phyloP scores from a whole-genome alignment of 2,888 invertebrate species.

The Desoria tigrina region DNA sequence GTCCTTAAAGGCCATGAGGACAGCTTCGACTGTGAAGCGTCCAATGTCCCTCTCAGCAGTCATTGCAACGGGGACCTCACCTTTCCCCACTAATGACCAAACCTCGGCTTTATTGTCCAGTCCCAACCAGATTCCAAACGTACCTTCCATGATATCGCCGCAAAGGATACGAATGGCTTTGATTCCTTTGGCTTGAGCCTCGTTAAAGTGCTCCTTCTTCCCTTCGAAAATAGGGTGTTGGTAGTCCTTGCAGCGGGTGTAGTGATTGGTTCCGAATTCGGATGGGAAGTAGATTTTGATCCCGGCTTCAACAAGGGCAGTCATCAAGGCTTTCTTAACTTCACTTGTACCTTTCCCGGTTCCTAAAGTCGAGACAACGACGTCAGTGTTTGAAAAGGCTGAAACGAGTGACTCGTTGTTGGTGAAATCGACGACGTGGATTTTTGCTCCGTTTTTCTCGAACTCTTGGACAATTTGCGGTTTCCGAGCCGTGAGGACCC shows the following conservation, averaged over 20 bases:
- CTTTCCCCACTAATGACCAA: conserved; percentile 23
- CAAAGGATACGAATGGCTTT: conserved; percentile 17
- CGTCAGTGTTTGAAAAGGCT: conserved; percentile 14
- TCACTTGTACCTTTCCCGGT: conserved; percentile 8
- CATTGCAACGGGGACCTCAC: conserved; percentile 13
- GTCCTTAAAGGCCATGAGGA: conserved; percentile 14
- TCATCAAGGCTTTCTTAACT: conserved; percentile 12
- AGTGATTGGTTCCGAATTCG: conserved; percentile 30
- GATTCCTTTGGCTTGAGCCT: conserved; percentile 18
- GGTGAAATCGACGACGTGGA: conserved; percentile 16
- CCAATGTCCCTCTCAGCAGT: conserved; percentile 26
- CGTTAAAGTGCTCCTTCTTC: conserved; percentile 18
- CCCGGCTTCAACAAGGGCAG: conserved; percentile 12
- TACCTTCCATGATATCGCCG: conserved; percentile 17
- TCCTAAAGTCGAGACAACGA: conserved; percentile 25
- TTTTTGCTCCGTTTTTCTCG: conserved; percentile 18
- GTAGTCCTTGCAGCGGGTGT: neutral
- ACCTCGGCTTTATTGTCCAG: conserved; percentile 18
- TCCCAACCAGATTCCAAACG: conserved; percentile 26
- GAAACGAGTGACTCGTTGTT: neutral
- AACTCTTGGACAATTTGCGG: conserved; percentile 14
- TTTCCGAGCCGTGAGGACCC: conserved; percentile 13
- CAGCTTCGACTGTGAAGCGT: conserved; percentile 22
- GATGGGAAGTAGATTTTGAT: conserved; percentile 31
- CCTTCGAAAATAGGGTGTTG: conserved; percentile 14